A percentile compares a stretch with the other conserved stretches of the same genome.
Conservation (phyloP, 2,888 invertebrate genomes). For the Luperina testacea region DNA sequence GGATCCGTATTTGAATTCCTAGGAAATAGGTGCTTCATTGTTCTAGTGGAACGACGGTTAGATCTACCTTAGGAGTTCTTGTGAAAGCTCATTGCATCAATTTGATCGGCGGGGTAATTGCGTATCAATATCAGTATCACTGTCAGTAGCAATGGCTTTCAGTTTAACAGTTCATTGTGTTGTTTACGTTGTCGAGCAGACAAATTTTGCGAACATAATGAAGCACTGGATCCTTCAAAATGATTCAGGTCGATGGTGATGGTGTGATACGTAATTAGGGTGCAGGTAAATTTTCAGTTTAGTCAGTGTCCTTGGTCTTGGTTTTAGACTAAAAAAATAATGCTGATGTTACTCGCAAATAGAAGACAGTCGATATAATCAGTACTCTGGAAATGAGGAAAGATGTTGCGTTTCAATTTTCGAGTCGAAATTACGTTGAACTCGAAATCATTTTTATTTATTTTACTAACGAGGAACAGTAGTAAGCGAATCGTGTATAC, state of each 20-base stretch:
- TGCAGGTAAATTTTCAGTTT: background rate
- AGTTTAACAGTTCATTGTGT: background rate
- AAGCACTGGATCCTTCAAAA: too few species aligned
- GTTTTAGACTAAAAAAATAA: background rate
- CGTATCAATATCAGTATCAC: too few species aligned
- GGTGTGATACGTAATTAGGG: too few species aligned
- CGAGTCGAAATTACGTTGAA: conserved; percentile 48
- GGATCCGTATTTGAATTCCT: conserved; percentile 30
- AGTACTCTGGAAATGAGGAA: conserved; percentile 4
- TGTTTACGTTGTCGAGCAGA: too few species aligned
- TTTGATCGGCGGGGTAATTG: background rate
- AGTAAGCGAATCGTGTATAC: conserved; percentile 83
- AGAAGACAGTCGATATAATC: conserved; percentile 1
- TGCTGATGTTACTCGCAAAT: background rate
- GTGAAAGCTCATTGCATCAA: background rate
- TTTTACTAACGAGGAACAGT: conserved; percentile 71
- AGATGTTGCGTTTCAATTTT: conserved; percentile 35
- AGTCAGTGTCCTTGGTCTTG: background rate
- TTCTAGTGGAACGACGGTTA: background rate
- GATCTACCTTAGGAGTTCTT: background rate
- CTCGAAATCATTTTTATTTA: conserved; percentile 55
- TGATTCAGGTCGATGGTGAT: too few species aligned
- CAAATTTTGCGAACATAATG: too few species aligned
- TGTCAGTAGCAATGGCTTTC: background rate
- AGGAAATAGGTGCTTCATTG: background rate